Percentiles rank a stretch among this genome's conserved stretches.
Conservation (phyloP, 1,140 invertebrate species). For the Apis mellifera region Amel_HAv3.1 CM009943.2:2596501-2597000, state of each 20-base stretch:
- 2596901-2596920: conserved; percentile 39
- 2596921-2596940: conserved; percentile 56
- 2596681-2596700: conserved; percentile 80
- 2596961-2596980: conserved; percentile 54
- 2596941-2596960: conserved; percentile 45
- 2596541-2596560: too few relatives aligned
- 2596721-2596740: conserved; percentile 82
- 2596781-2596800: conserved; percentile 75
- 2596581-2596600: too few relatives aligned
- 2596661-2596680: conserved; percentile 72
- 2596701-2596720: conserved; percentile 72
- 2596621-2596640: conserved; percentile 1
- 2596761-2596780: conserved; percentile 79
- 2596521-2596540: too few relatives aligned
- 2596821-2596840: background rate
- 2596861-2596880: background rate
- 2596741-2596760: conserved; percentile 78
- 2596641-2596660: conserved; percentile 60
- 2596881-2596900: conserved; percentile 19
- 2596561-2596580: too few relatives aligned
- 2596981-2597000: conserved; percentile 58
- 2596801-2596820: background rate
- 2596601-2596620: too few relatives aligned
- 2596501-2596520: too few relatives aligned
- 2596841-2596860: conserved; percentile 23